A percentile compares a stretch with the other conserved stretches of the same genome.
These are phyloP conservation scores for Spatula clypeata DNA, from an alignment of 2,797 vertebrate genomes.

Conservation along the genomic window DNA sequence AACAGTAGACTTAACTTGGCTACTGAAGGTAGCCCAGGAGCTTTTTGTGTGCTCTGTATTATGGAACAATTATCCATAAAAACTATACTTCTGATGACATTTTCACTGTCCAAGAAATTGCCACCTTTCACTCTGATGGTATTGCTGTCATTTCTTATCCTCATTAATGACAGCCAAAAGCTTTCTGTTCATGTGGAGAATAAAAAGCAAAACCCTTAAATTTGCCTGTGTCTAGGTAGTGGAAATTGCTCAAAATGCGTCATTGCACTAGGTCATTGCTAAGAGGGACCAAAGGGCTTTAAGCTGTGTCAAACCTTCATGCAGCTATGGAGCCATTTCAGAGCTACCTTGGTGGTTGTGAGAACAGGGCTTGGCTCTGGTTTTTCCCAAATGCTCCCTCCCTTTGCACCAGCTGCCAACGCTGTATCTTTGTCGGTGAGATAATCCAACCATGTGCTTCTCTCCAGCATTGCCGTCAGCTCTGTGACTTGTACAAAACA, in stretches of 20 bases:
- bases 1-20: conserved; percentile 14
- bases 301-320: neutral
- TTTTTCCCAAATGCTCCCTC: neutral
- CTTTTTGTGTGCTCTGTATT: conserved; percentile 1
- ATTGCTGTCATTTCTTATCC: neutral
- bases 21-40: neutral
- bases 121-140: neutral
- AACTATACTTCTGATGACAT: neutral
- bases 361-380: neutral
- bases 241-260: neutral
- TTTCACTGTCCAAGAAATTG: neutral
- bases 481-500: neutral
- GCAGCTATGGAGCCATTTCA: neutral
- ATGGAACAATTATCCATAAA: neutral
- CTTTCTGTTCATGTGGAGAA: neutral
- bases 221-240: neutral
- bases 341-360: neutral
- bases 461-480: neutral
- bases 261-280: neutral
- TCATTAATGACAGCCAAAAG: neutral
- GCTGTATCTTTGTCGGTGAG: neutral
- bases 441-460: neutral
- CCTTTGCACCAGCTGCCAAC: neutral
- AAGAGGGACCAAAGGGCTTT: neutral
- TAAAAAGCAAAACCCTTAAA: neutral